Conservation (phyloP, 2,113 vertebrate genomes). For the Centropus bengalensis region DNA sequence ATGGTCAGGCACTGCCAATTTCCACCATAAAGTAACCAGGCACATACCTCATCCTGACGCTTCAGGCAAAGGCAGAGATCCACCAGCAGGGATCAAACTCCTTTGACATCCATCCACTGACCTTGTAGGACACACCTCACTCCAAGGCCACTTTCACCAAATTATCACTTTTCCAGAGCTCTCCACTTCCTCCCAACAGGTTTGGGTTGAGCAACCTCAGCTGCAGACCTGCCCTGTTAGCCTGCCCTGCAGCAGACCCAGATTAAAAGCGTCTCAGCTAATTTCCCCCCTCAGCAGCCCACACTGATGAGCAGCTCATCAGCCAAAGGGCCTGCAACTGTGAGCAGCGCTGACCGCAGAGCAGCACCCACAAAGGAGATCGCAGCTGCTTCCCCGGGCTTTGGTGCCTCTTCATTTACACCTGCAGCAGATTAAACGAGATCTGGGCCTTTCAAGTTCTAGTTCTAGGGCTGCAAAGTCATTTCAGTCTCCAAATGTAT, state of each 20-base stretch:
- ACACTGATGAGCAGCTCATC: not conserved
- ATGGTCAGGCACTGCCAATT: not conserved
- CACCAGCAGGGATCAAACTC: not conserved
- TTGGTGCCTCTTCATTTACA: not conserved
- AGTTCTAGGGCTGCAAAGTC: not conserved
- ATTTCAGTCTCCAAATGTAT: not conserved
- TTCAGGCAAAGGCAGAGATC: not conserved
- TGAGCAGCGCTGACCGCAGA: not conserved
- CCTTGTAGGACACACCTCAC: not conserved
- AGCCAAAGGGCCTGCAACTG: not conserved
- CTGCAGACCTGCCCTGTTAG: not conserved
- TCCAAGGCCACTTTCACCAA: not conserved
- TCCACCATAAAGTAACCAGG: not conserved
- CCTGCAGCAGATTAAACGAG: not conserved
- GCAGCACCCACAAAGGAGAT: not conserved
- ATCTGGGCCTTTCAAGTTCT: not conserved
- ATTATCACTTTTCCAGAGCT: not conserved
- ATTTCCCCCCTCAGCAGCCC: fast-evolving
- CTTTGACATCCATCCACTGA: not conserved
- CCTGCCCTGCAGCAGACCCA: not conserved
- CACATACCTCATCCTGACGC: not conserved
- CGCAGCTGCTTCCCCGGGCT: not conserved
- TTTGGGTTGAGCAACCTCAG: not conserved
- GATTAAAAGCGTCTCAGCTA: fast-evolving
- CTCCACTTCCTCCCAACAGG: not conserved